A percentile compares a stretch with the other conserved stretches of the same genome.
Conservation (phyloP, 2,888 invertebrate species). For the Eulithis testata region DNA sequence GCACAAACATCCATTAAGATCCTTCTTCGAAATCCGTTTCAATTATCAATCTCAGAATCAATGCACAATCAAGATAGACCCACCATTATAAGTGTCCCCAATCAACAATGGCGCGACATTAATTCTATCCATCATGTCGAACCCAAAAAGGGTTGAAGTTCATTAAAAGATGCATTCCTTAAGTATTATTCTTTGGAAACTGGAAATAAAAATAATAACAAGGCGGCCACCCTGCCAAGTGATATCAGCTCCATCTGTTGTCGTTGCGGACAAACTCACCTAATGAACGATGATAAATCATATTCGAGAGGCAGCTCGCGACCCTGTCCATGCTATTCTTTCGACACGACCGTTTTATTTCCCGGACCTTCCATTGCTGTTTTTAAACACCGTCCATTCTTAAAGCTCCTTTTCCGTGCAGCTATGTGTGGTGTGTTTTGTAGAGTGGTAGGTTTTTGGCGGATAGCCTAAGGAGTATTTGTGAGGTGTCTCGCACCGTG, state of each 20-base stretch:
- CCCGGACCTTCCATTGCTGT: slow-evolving; percentile 53
- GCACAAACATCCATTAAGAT: slow-evolving; percentile 49
- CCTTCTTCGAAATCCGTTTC: slow-evolving; percentile 60
- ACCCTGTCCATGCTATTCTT: slow-evolving; percentile 67
- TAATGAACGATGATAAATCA: slow-evolving; percentile 85
- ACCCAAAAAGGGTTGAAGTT: slow-evolving; percentile 83
- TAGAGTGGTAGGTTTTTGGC: slow-evolving; percentile 44
- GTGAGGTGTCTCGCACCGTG: slow-evolving; percentile 78
- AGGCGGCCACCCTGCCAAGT: slow-evolving; percentile 85
- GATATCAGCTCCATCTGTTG: slow-evolving; percentile 85
- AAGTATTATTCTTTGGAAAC: slow-evolving; percentile 84
- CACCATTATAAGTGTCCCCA: slow-evolving; percentile 77
- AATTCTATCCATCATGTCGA: slow-evolving; percentile 83
- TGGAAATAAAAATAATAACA: slow-evolving; percentile 85
- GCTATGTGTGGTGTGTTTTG: slow-evolving; percentile 50
- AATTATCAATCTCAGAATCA: slow-evolving; percentile 61
- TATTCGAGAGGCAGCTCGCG: slow-evolving; percentile 82
- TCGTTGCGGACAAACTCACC: slow-evolving; percentile 84
- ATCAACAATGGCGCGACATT: slow-evolving; percentile 82
- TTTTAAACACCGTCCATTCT: slow-evolving; percentile 1
- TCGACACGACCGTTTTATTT: slow-evolving; percentile 46
- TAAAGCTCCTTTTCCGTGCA: neutral
- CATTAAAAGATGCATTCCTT: slow-evolving; percentile 84
- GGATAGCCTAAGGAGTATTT: slow-evolving; percentile 64
- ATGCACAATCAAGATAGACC: slow-evolving; percentile 65